A percentile compares a stretch with the other conserved stretches of the same genome.
These are phyloP conservation scores for Orius insidiosus DNA, from an alignment of 1,140 invertebrate species.

Conservation along the genomic window DNA sequence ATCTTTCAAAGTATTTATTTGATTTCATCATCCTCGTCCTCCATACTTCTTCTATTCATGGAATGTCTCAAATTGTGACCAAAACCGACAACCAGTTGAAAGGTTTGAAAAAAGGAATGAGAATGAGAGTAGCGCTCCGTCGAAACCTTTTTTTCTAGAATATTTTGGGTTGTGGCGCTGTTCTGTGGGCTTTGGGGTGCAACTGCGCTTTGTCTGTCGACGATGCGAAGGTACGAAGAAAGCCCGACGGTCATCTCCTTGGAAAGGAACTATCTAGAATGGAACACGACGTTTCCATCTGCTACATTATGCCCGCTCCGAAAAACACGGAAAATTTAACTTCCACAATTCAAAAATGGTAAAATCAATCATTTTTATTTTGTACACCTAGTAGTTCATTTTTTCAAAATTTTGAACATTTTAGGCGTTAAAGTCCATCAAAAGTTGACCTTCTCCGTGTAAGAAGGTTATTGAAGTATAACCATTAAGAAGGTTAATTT, in stretches of 20 bases:
- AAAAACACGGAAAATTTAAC: background rate
- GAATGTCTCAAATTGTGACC: conserved; percentile 14
- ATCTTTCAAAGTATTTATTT: too few species aligned
- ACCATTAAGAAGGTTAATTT: too few species aligned
- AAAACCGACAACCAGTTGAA: conserved; percentile 14
- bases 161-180: conserved; percentile 30
- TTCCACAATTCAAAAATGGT: background rate
- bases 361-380: background rate
- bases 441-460: too few species aligned
- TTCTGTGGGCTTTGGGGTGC: conserved; percentile 28
- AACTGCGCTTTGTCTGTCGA: conserved; percentile 33
- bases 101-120: conserved; percentile 8
- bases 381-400: too few species aligned
- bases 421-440: too few species aligned
- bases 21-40: conserved; percentile 9
- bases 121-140: too few species aligned
- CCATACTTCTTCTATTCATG: conserved; percentile 16
- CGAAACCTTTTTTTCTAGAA: conserved; percentile 17
- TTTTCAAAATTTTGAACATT: too few species aligned
- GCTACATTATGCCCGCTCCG: conserved; percentile 31
- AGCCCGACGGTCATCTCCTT: conserved; percentile 53
- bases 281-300: conserved; percentile 50
- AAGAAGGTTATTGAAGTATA: too few species aligned
- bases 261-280: conserved; percentile 48
- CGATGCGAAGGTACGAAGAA: conserved; percentile 42